Evolutionary conservation across 2,888 invertebrate genomes (phyloP).

Genomic region (Ptychoptera albimana): DNA sequence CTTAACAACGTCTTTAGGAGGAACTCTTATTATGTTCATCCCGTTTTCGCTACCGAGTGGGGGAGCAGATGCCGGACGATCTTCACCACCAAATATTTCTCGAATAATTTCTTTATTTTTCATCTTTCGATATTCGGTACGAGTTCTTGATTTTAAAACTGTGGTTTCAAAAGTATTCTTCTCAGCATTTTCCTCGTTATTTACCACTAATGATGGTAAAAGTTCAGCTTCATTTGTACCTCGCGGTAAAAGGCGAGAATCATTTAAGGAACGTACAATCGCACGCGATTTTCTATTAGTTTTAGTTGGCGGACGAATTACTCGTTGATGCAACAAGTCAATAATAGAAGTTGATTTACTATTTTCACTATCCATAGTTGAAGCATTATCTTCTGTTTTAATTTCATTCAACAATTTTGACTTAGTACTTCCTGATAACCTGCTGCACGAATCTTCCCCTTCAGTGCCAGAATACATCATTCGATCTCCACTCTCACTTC

Average conservation of each 20-base stretch:
- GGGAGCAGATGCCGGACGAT: constrained; percentile 68
- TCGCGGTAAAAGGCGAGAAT: constrained; percentile 10
- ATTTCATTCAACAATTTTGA: constrained; percentile 25
- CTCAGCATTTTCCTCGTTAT: constrained; percentile 13
- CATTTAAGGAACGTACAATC: not conserved
- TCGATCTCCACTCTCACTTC: not conserved
- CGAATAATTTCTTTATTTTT: constrained; percentile 64
- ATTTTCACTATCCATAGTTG: not conserved
- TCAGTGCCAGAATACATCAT: not conserved
- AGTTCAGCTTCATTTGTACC: constrained; percentile 17
- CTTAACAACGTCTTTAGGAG: constrained; percentile 24
- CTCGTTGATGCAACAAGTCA: constrained; percentile 26
- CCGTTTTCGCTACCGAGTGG: constrained; percentile 29
- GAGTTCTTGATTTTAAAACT: constrained; percentile 54
- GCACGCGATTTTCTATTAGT: constrained; percentile 1
- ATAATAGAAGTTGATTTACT: constrained; percentile 23
- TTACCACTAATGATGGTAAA: constrained; percentile 12
- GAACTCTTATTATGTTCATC: constrained; percentile 12
- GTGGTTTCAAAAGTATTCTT: constrained; percentile 47
- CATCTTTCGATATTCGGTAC: constrained; percentile 54
- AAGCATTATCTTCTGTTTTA: constrained; percentile 34
- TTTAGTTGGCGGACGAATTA: constrained; percentile 5
- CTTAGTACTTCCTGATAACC: not conserved
- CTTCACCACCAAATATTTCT: constrained; percentile 58
- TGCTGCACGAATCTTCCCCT: not conserved